Percentiles rank a stretch among this genome's conserved stretches.
Evolutionary conservation across 1,140 invertebrate species (phyloP).

Genomic region (Antheraea pernyi): DNA sequence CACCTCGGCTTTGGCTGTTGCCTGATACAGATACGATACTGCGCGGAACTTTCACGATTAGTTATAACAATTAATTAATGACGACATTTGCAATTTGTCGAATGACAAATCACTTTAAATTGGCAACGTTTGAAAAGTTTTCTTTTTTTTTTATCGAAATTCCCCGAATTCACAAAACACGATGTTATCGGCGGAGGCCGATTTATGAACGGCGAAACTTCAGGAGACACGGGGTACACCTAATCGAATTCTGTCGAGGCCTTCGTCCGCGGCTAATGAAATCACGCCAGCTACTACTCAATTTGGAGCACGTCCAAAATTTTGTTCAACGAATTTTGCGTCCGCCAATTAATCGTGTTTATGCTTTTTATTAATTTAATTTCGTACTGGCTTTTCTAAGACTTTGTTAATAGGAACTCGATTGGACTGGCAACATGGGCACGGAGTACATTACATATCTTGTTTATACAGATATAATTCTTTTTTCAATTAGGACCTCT

Average conservation of each 20-base stretch:
- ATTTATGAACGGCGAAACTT: constrained; percentile 36
- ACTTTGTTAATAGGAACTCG: not conserved
- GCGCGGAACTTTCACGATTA: too few relatives aligned
- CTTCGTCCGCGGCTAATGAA: constrained; percentile 35
- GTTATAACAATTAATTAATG: too few relatives aligned
- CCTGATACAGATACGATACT: too few relatives aligned
- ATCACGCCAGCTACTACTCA: constrained; percentile 19
- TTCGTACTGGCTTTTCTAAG: not conserved
- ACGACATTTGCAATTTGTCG: not conserved
- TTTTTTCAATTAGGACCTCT: too few relatives aligned
- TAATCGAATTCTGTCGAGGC: constrained; percentile 38
- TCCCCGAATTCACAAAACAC: constrained; percentile 13
- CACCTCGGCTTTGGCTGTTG: too few relatives aligned
- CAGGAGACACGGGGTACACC: constrained; percentile 28
- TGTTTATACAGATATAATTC: too few relatives aligned
- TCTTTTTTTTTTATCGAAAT: constrained; percentile 9
- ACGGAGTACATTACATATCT: too few relatives aligned
- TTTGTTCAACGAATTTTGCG: constrained; percentile 3
- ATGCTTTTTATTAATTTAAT: not conserved
- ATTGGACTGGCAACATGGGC: too few relatives aligned
- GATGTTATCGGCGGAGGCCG: constrained; percentile 20
- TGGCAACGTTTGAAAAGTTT: constrained; percentile 12
- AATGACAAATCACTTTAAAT: not conserved
- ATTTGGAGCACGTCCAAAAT: constrained; percentile 16
- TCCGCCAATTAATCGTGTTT: constrained; percentile 5